These are phyloP conservation scores for Drosophila burlai DNA, from an alignment of 1,140 invertebrate genomes.

Conservation along the genomic window DNA sequence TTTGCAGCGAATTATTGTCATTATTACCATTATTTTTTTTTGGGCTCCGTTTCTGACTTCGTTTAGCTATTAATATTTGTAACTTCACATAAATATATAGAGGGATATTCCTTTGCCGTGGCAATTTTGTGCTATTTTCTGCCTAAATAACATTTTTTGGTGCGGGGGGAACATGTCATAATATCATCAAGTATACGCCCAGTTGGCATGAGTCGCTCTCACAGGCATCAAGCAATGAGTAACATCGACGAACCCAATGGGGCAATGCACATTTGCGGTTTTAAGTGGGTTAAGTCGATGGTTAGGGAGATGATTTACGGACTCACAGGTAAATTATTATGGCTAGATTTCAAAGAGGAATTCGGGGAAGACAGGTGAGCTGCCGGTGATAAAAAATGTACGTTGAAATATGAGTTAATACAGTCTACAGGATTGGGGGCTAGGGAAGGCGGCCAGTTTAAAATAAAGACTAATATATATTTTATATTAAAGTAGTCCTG, in stretches of 20 bases:
- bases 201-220: constrained; percentile 27
- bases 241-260: constrained; percentile 18
- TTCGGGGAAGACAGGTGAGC: constrained; percentile 1
- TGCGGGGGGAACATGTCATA: constrained; percentile 45
- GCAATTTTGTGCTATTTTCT: constrained; percentile 63
- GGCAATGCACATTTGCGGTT: constrained; percentile 51
- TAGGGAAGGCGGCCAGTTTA: neutral
- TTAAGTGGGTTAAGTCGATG: constrained; percentile 43
- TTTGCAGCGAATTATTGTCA: constrained; percentile 80
- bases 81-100: constrained; percentile 56
- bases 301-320: constrained; percentile 61
- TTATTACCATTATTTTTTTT: constrained; percentile 74
- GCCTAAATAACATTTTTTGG: constrained; percentile 52
- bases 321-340: constrained; percentile 38
- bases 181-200: constrained; percentile 71
- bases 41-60: constrained; percentile 31
- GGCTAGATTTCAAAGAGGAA: constrained; percentile 6
- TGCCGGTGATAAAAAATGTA: neutral
- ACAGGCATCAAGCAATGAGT: neutral
- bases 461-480: neutral
- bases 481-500: neutral
- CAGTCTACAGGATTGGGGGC: too few relatives aligned
- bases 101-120: constrained; percentile 33
- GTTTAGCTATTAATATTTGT: constrained; percentile 58
- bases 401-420: constrained; percentile 27